Evolutionary conservation across 2,888 invertebrate genomes (phyloP).

Genomic region (Ditula angustiorana): DNA sequence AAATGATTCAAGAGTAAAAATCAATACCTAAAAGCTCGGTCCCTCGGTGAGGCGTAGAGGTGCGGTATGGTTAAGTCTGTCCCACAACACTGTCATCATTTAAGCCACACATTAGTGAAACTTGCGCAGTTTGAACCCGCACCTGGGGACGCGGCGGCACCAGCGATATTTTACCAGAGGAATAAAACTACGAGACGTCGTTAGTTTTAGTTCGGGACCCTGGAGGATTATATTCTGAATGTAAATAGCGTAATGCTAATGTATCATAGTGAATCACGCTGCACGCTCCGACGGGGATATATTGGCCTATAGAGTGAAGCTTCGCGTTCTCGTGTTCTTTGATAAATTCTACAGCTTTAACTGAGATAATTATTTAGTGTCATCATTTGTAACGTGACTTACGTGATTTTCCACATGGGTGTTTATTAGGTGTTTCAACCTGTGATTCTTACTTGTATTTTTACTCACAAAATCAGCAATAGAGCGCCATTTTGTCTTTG

Average conservation of each 20-base stretch:
- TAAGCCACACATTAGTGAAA: constrained; percentile 83
- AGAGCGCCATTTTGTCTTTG: no score
- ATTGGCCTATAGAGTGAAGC: constrained; percentile 14
- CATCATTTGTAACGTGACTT: constrained; percentile 10
- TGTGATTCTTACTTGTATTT: no score
- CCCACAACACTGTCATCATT: constrained; percentile 79
- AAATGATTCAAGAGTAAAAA: constrained; percentile 35
- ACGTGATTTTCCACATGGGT: not conserved
- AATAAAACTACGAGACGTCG: constrained; percentile 67
- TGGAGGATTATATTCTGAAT: constrained; percentile 48
- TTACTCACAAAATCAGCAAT: no score
- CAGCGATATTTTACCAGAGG: constrained; percentile 74
- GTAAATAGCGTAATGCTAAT: constrained; percentile 39
- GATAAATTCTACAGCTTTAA: constrained; percentile 23
- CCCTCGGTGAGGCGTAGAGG: constrained; percentile 38
- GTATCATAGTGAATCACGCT: constrained; percentile 31
- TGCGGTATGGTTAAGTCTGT: constrained; percentile 58
- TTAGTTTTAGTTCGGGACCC: constrained; percentile 63
- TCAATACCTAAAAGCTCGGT: constrained; percentile 41
- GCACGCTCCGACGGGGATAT: constrained; percentile 19
- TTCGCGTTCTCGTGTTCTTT: constrained; percentile 17
- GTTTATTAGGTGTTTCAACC: not conserved
- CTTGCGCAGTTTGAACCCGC: constrained; percentile 77
- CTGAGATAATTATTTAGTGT: constrained; percentile 34
- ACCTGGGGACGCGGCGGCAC: constrained; percentile 73